Evolutionary conservation across 2,113 vertebrate species (phyloP).

Genomic region (Zosterops borbonicus): DNA sequence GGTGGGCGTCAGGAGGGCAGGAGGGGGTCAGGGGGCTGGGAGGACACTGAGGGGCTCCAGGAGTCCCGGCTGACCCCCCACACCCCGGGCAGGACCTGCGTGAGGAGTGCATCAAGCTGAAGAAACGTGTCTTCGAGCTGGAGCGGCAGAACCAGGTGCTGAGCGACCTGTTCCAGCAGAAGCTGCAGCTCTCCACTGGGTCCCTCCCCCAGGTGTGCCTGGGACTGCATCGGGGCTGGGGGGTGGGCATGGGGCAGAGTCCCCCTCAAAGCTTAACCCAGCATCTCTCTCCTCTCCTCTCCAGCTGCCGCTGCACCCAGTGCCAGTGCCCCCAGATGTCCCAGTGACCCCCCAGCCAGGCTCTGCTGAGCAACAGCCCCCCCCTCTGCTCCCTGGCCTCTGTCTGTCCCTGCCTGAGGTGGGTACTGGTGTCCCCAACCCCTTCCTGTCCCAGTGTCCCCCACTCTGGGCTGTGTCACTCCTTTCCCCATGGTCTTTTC

Average conservation of each 20-base stretch:
- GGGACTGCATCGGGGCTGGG: not conserved
- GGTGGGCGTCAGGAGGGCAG: constrained; percentile 67
- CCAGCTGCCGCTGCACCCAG: constrained; percentile 37
- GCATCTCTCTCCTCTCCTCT: not conserved
- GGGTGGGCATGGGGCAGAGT: not conserved
- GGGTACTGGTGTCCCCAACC: not conserved
- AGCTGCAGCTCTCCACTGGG: constrained; percentile 83
- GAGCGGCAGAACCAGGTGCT: constrained; percentile 93
- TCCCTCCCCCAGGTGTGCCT: constrained; percentile 83
- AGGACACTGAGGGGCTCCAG: rapidly evolving
- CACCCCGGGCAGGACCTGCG: constrained; percentile 82
- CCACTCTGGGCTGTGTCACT: not conserved
- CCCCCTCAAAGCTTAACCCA: not conserved
- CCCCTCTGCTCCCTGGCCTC: constrained; percentile 6
- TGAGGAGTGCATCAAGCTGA: constrained; percentile 96
- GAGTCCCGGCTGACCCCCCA: not conserved
- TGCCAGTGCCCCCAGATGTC: constrained; percentile 12
- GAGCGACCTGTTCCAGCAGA: constrained; percentile 91
- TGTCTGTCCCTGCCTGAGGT: constrained; percentile 71
- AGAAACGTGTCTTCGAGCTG: constrained; percentile 93
- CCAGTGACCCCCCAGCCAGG: not conserved
- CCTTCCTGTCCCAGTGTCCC: rapidly evolving
- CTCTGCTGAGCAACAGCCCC: constrained; percentile 26
- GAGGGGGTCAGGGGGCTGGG: rapidly evolving
- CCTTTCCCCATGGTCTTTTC: not conserved